Evolutionary conservation across 2,113 vertebrate species (phyloP), one percentile per base, ranked within the genome.

Genomic region (Rhodinocichla rosea): DNA sequence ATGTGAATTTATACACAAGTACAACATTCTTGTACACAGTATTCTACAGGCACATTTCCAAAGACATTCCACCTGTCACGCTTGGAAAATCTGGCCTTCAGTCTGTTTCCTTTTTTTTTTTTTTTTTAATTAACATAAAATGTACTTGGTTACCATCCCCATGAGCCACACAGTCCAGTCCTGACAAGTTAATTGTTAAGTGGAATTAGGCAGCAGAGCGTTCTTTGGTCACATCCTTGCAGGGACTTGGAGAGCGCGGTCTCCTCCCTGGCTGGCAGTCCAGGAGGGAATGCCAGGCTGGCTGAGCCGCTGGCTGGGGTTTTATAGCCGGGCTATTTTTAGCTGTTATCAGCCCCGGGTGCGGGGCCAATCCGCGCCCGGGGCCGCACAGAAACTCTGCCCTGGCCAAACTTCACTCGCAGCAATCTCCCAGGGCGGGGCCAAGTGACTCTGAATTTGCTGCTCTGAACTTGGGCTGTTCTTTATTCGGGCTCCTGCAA

Each of bases 251-350:
- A 82, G 89, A 90, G 85, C 74, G 7, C 42, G 2, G 7, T 70
- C 87, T 76, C 81, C 94, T 93, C 70, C 71, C 90, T 11, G 2
- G 28, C 77, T 64, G 75, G 71, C 70, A 52, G 65, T 3, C 1
- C 2, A 22, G 78, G 23, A 83, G 57, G 83, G 44, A 92, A 84
- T 82, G 87, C 92, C 82, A 68, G 71, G 80, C 17, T 47, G 53
- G 62, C 68, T 1, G 19, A 21, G 86, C 77, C 32, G 56, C 59
- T n/a, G 20, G 6, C 84, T 20, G 15, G 30, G 20, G 3, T 97
- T 97, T 96, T 97, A 95, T 96, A 97, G 14, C 30, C 0, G 8
- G 3, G 42, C 82, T 97, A 96, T 96, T 96, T 96, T 97, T 96
- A 97, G 95, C 69, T 75, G 32, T 83, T 96, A 93, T 94, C 94